Evolutionary conservation across 2,113 vertebrate species (phyloP), one percentile per base, ranked within the genome.

Genomic region (Galemys pyrenaicus): DNA sequence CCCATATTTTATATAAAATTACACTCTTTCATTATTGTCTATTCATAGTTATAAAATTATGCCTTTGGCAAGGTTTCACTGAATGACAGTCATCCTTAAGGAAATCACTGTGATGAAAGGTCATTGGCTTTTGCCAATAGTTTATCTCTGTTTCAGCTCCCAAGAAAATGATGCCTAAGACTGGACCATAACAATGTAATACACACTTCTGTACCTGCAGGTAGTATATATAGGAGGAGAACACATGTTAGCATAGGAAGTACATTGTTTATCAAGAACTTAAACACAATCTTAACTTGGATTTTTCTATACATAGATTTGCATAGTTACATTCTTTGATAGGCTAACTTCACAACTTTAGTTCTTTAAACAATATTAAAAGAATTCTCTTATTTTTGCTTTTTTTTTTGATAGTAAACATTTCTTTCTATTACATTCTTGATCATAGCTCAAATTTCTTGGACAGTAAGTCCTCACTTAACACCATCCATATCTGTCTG

Each of bases 1-100:
- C 11, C 16, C 19, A 82, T 35, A 82, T 91, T 87, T 94, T 62
- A 71, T 44, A 74, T 8, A 28, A 93, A 78, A 24, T 78, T 85
- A n/a, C 56, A n/a, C 13, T 93, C n/a, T 92, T 37, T n/a, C 51
- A 80, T n/a, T 84, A 86, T 30, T 79, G 77, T 71, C 64, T 90
- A 2, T 68, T 90, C 41, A 83, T 64, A 65, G 2, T 82, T 24
- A 26, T 35, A 28, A 28, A 92, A 94, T 83, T 92, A 28, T 87
- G 60, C 90, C 60, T 85, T 92, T 15, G 22, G 12, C 20, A 93
- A 5, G 13, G 37, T 82, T 78, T 54, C 32, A 30, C 67, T 83
- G 39, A 5, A 64, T 46, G 62, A 37, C 4, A 46, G 37, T 74
- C 9, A 51, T 60, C 37, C 75, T 60, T 68, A 73, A 75, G 15